These are phyloP conservation scores for Fukomys damarensis DNA, from an alignment of 2,113 vertebrate species.

Conservation along the genomic window DNA sequence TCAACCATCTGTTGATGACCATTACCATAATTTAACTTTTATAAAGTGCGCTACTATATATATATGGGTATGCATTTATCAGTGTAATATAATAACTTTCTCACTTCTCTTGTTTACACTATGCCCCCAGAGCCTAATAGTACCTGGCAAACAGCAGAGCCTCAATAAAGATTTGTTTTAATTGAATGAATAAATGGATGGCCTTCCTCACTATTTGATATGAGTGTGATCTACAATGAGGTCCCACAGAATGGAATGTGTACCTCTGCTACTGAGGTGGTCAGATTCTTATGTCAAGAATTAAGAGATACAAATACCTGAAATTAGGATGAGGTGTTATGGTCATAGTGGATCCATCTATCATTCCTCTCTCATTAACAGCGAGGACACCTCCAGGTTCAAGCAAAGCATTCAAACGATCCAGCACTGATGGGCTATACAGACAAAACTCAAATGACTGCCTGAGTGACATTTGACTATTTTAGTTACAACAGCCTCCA, in stretches of 20 bases:
- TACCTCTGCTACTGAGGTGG: neutral
- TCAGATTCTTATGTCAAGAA: neutral
- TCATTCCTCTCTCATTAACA: conserved; percentile 96
- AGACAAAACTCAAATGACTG: conserved; percentile 57
- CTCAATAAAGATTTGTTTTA: neutral
- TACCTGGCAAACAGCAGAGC: neutral
- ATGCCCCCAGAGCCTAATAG: neutral
- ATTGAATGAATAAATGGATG: neutral
- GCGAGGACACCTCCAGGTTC: conserved; percentile 96
- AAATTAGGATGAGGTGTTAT: conserved; percentile 95
- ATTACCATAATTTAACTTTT: neutral
- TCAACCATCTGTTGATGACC: neutral
- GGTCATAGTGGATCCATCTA: conserved; percentile 92
- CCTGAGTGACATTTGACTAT: neutral
- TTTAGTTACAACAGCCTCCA: neutral
- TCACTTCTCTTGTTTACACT: neutral
- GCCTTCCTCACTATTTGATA: neutral
- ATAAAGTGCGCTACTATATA: neutral
- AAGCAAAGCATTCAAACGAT: conserved; percentile 96
- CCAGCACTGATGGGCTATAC: conserved; percentile 95
- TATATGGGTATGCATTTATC: neutral
- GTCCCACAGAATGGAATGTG: neutral
- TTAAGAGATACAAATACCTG: conserved; percentile 87
- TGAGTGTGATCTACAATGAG: neutral
- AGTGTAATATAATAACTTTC: neutral